Conservation (phyloP, 2,113 vertebrate genomes). For the Alaudala cheleensis region DNA sequence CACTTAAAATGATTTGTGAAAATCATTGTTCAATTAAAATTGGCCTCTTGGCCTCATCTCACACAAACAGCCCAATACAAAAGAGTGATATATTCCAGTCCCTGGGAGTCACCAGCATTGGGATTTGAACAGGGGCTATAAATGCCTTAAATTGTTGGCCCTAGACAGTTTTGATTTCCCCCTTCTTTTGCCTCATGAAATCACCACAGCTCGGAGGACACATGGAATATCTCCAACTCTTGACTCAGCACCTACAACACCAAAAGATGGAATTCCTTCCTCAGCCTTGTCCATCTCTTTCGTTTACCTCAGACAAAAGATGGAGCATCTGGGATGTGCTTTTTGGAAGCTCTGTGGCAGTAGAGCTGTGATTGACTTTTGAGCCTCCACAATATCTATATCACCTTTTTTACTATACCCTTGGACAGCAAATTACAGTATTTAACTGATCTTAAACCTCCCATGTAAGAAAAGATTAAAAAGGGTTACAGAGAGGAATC, state of each 20-base stretch:
- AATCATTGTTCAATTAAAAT: neutral
- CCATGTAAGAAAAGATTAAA: neutral
- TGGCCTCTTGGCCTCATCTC: neutral
- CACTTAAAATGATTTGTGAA: conserved; percentile 10
- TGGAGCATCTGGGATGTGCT: neutral
- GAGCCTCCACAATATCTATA: neutral
- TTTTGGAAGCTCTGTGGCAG: neutral
- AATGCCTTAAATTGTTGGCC: neutral
- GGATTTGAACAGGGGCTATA: neutral
- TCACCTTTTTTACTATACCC: neutral
- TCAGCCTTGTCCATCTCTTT: neutral
- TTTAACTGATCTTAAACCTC: neutral
- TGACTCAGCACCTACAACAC: neutral
- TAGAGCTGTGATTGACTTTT: neutral
- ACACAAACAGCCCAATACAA: neutral
- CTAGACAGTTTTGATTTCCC: neutral
- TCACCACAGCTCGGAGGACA: neutral
- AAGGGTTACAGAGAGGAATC: neutral
- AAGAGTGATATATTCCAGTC: conserved; percentile 7
- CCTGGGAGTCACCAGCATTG: neutral
- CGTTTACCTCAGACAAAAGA: neutral
- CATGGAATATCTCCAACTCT: neutral
- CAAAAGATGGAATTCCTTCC: neutral
- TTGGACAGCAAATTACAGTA: neutral
- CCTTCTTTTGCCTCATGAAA: neutral